phyloP scores from a whole-genome alignment of 1,140 invertebrate genomes.

The Asbolus verrucosus region DNA sequence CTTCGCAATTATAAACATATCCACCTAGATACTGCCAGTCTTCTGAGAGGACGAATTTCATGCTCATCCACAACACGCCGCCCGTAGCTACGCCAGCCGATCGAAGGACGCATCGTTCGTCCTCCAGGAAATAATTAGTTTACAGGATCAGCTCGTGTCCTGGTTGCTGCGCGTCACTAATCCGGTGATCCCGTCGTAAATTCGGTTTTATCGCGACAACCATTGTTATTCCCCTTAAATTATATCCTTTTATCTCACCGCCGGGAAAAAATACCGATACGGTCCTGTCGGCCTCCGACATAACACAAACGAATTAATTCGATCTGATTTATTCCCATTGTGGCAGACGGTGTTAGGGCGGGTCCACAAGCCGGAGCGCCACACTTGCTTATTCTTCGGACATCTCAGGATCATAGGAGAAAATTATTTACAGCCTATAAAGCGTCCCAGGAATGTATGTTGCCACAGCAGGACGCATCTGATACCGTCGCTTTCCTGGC shows the following conservation, averaged over 20 bases:
- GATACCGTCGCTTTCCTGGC: constrained; percentile 22
- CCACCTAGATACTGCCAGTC: not conserved
- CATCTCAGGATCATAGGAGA: constrained; percentile 15
- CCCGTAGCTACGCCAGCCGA: not conserved
- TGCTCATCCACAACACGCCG: not conserved
- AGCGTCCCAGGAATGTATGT: constrained; percentile 36
- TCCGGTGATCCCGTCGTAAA: constrained; percentile 54
- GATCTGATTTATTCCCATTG: constrained; percentile 13
- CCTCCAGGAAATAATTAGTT: constrained; percentile 53
- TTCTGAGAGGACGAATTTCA: not conserved
- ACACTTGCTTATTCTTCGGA: constrained; percentile 21
- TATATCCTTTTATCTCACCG: constrained; percentile 42
- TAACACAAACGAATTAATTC: constrained; percentile 25
- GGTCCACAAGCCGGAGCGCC: constrained; percentile 12
- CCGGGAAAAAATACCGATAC: constrained; percentile 2
- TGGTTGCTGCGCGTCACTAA: constrained; percentile 53
- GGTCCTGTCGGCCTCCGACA: not conserved
- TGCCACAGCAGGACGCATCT: constrained; percentile 29
- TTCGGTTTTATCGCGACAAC: constrained; percentile 52
- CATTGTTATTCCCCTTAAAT: constrained; percentile 44
- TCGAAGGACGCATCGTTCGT: constrained; percentile 20
- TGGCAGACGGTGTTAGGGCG: constrained; percentile 26
- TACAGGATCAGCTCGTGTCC: constrained; percentile 51
- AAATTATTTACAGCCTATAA: constrained; percentile 37
- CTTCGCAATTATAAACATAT: constrained; percentile 3